Conservation (phyloP, 2,888 invertebrate species). For the Pasiphila rectangulata region DNA sequence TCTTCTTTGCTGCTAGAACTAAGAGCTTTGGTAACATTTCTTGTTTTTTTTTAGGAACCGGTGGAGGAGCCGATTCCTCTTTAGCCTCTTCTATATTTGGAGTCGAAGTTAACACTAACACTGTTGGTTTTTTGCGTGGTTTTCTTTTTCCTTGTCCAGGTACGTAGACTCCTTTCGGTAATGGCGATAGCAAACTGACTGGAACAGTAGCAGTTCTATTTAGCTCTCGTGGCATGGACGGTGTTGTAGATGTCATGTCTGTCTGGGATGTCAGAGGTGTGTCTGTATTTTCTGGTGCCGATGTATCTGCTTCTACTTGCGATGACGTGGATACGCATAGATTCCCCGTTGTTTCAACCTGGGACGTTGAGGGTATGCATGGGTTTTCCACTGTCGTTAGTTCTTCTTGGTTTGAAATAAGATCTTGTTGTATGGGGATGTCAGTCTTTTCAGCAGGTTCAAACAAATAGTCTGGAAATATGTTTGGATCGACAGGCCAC, state of each 20-base stretch:
- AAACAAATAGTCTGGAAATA: too few species aligned
- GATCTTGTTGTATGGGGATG: neutral
- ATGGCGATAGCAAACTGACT: conserved; percentile 5
- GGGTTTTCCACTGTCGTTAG: neutral
- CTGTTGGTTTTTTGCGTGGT: conserved; percentile 6
- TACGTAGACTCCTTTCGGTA: conserved; percentile 1
- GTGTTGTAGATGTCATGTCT: conserved; percentile 1
- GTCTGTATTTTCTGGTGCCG: conserved; percentile 1
- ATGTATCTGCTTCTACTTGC: neutral
- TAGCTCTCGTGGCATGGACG: neutral
- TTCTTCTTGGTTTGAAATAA: neutral
- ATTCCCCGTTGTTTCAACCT: neutral
- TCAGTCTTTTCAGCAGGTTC: too few species aligned
- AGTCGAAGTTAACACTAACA: neutral
- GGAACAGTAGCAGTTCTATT: conserved; percentile 2
- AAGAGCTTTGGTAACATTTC: conserved; percentile 24
- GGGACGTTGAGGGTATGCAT: conserved; percentile 1
- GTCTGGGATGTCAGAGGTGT: neutral
- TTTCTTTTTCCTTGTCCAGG: conserved; percentile 10
- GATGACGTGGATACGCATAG: neutral
- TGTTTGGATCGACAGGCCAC: too few species aligned
- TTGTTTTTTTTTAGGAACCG: conserved; percentile 26
- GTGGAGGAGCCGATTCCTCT: conserved; percentile 25
- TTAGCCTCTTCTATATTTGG: conserved; percentile 6
- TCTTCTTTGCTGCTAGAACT: conserved; percentile 23